A percentile compares a stretch with the other conserved stretches of the same genome.
Conservation (phyloP, 1,140 invertebrate genomes). For the Drosophila navojoa region DNA sequence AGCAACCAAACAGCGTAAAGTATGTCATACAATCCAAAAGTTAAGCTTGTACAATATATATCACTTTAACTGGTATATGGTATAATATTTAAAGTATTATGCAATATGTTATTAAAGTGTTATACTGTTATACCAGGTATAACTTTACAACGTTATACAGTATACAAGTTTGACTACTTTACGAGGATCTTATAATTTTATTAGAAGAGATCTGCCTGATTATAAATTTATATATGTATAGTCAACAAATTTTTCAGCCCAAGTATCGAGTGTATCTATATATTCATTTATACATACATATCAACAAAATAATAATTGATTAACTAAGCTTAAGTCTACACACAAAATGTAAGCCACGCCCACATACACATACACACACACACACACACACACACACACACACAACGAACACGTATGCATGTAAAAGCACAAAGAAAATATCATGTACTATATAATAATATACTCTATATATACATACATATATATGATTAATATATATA, state of each 20-base stretch:
- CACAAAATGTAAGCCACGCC: constrained; percentile 48
- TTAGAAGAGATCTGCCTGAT: constrained; percentile 21
- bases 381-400: constrained; percentile 24
- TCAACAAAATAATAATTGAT: constrained; percentile 32
- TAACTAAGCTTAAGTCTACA: constrained; percentile 47
- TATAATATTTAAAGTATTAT: too few species aligned
- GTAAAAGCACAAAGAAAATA: constrained; percentile 56
- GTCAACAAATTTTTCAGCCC: constrained; percentile 13
- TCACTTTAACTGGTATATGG: too few species aligned
- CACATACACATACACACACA: constrained; percentile 19
- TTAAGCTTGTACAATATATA: too few species aligned
- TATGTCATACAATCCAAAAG: too few species aligned
- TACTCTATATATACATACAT: constrained; percentile 39
- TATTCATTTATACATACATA: constrained; percentile 12
- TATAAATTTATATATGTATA: constrained; percentile 22
- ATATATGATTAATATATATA: constrained; percentile 46
- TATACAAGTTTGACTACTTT: background rate
- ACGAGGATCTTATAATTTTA: background rate
- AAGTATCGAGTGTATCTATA: constrained; percentile 25
- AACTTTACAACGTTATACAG: too few species aligned
- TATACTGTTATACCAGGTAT: too few species aligned
- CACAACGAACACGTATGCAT: constrained; percentile 57
- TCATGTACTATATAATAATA: constrained; percentile 27
- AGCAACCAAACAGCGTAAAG: too few species aligned
- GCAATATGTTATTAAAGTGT: too few species aligned